phyloP scores from a whole-genome alignment of 2,113 vertebrate species.

The Symphodus melops region DNA sequence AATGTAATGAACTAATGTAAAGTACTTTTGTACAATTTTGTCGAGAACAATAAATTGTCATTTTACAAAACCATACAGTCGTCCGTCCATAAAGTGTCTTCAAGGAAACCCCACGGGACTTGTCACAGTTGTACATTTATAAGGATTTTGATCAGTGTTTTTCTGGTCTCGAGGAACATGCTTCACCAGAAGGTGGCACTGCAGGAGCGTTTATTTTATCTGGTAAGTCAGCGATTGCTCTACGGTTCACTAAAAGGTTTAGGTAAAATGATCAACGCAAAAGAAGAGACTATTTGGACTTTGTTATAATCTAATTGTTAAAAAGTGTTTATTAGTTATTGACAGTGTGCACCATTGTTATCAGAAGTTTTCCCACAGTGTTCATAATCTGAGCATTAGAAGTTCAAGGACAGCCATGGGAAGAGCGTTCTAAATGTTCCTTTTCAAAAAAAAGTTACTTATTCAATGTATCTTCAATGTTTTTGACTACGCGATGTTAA shows the following conservation, averaged over 20 bases:
- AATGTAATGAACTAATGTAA: too few relatives aligned
- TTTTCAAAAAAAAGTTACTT: too few relatives aligned
- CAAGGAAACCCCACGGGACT: not conserved
- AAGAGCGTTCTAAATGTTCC: not conserved
- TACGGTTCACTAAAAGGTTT: not conserved
- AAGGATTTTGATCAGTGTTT: not conserved
- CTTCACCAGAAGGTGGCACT: constrained; percentile 48
- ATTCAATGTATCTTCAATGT: too few relatives aligned
- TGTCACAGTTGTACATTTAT: not conserved
- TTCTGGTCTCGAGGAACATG: constrained; percentile 4
- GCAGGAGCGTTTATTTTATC: not conserved
- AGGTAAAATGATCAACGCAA: too few relatives aligned
- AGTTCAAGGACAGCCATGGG: not conserved
- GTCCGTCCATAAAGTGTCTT: too few relatives aligned
- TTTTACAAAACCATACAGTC: not conserved
- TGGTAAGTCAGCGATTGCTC: not conserved
- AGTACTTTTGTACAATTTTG: not conserved
- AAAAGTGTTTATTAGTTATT: not conserved
- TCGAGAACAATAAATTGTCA: not conserved
- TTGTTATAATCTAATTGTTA: not conserved
- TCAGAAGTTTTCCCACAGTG: not conserved
- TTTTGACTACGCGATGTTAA: too few relatives aligned
- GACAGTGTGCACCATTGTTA: not conserved
- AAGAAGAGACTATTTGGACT: not conserved
- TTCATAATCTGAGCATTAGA: not conserved